Percentiles rank a stretch among this genome's conserved stretches.
These are phyloP conservation scores for Onthophagus taurus DNA, from an alignment of 1,140 invertebrate genomes.

Conservation along the genomic window DNA sequence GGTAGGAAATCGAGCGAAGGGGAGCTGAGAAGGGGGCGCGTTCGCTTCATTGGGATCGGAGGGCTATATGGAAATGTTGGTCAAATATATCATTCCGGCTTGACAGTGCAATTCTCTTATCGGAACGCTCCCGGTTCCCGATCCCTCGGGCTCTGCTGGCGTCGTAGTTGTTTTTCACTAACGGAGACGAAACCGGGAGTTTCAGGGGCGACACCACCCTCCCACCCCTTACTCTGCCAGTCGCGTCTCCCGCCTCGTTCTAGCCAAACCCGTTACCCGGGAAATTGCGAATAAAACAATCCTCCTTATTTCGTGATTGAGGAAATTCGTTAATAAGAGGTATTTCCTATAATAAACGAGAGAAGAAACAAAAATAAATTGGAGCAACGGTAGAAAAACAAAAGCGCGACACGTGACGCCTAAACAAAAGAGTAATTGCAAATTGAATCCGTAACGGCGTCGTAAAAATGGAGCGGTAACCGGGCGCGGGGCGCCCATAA, in stretches of 20 bases:
- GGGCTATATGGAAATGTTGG: constrained; percentile 67
- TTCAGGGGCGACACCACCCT: constrained; percentile 10
- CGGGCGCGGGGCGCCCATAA: constrained; percentile 27
- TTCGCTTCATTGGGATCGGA: constrained; percentile 38
- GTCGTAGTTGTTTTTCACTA: constrained; percentile 36
- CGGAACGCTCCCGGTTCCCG: constrained; percentile 46
- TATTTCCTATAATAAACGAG: too few relatives aligned
- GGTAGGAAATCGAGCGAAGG: too few relatives aligned
- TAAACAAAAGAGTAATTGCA: constrained; percentile 36
- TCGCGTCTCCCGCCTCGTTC: too few relatives aligned
- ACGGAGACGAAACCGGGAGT: constrained; percentile 25
- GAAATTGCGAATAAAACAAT: too few relatives aligned
- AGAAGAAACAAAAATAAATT: too few relatives aligned
- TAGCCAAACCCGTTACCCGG: too few relatives aligned
- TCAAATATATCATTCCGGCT: constrained; percentile 78
- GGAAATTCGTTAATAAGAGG: too few relatives aligned
- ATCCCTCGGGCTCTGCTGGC: constrained; percentile 34
- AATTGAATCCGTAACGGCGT: constrained; percentile 19
- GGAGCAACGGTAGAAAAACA: too few relatives aligned
- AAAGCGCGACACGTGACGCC: constrained; percentile 28
- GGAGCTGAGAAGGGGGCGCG: neutral
- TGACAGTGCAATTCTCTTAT: constrained; percentile 82
- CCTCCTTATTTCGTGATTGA: too few relatives aligned
- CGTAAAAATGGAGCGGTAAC: constrained; percentile 26
- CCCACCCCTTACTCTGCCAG: too few relatives aligned